Evolutionary conservation across 2,888 invertebrate genomes (phyloP).

Genomic region (Ferdinandea cuprea): DNA sequence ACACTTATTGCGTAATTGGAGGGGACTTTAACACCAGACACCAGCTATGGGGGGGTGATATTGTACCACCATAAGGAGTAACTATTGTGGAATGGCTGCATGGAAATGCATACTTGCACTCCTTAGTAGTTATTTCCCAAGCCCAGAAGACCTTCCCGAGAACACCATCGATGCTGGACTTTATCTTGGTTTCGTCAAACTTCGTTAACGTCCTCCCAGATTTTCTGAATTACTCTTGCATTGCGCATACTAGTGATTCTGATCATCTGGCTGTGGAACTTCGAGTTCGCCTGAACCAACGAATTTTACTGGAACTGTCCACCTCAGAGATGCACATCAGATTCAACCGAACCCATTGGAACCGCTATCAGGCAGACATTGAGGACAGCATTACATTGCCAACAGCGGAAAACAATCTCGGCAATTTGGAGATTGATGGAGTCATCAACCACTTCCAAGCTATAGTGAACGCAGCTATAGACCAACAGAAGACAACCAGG

Average conservation of each 20-base stretch:
- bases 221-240: conserved; percentile 5
- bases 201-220: conserved; percentile 9
- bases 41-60: conserved; percentile 10
- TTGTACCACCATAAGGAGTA: background rate
- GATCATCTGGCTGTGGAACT: conserved; percentile 15
- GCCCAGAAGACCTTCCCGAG: conserved; percentile 16
- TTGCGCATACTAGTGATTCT: background rate
- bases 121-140: conserved; percentile 16
- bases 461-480: background rate
- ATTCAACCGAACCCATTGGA: too few species aligned
- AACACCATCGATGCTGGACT: conserved; percentile 28
- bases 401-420: background rate
- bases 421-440: background rate
- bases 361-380: background rate
- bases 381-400: background rate
- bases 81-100: conserved; percentile 1
- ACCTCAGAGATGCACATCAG: background rate
- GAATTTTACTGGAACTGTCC: background rate
- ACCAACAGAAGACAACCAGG: background rate
- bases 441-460: background rate
- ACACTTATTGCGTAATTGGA: conserved; percentile 19
- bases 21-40: conserved; percentile 17
- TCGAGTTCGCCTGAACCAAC: background rate
- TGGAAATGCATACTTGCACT: conserved; percentile 3
- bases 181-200: conserved; percentile 3